Conservation (phyloP, 1,140 invertebrate species). For the Lordiphosa clarofinis region DNA sequence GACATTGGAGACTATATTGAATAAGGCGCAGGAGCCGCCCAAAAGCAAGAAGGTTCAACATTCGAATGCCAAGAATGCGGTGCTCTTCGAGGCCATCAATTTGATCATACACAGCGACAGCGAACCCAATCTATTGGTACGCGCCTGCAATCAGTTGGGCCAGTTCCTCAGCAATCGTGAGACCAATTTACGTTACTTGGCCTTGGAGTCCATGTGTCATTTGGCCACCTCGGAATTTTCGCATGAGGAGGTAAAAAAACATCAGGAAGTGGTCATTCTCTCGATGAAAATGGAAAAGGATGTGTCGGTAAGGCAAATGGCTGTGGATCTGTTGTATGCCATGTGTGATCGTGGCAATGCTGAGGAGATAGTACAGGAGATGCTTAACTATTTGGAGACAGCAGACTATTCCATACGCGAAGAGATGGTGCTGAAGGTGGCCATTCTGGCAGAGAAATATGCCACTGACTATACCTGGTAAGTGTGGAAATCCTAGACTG, state of each 20-base stretch:
- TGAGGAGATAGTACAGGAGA: slow-evolving; percentile 99
- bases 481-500: slow-evolving; percentile 37
- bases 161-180: slow-evolving; percentile 99
- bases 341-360: slow-evolving; percentile 99
- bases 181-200: slow-evolving; percentile 98
- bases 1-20: slow-evolving; percentile 99
- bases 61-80: slow-evolving; percentile 99
- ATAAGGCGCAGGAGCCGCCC: slow-evolving; percentile 99
- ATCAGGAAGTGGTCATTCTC: slow-evolving; percentile 99
- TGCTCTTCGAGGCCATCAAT: slow-evolving; percentile 99
- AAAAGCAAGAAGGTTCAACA: slow-evolving; percentile 99
- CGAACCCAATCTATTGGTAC: slow-evolving; percentile 97
- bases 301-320: slow-evolving; percentile 98
- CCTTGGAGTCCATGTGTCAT: slow-evolving; percentile 99
- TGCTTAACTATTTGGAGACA: slow-evolving; percentile 99
- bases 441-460: slow-evolving; percentile 99
- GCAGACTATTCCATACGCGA: slow-evolving; percentile 99
- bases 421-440: slow-evolving; percentile 99
- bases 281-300: slow-evolving; percentile 99
- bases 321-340: slow-evolving; percentile 99
- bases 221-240: slow-evolving; percentile 99
- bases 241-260: slow-evolving; percentile 99
- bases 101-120: slow-evolving; percentile 99
- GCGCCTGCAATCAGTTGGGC: slow-evolving; percentile 99
- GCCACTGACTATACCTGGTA: slow-evolving; percentile 99